phyloP scores from a whole-genome alignment of 2,797 vertebrate genomes.

The Bucorvus abyssinicus region DNA sequence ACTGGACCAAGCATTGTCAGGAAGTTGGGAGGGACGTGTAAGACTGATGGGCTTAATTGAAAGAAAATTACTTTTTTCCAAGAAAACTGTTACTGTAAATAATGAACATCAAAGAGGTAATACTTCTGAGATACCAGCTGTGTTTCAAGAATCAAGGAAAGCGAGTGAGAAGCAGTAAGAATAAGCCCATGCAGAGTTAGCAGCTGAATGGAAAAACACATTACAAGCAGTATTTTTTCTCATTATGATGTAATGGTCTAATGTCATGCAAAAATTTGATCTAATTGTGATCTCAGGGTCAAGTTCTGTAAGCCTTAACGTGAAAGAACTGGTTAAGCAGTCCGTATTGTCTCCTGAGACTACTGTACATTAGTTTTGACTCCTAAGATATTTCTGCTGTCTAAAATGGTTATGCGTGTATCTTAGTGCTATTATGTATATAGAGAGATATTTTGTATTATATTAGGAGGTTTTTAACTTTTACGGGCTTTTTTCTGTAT shows the following conservation, averaged over 20 bases:
- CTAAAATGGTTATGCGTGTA: background rate
- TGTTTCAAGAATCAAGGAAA: background rate
- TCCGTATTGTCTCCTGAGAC: background rate
- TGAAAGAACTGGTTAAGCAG: background rate
- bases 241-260: background rate
- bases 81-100: background rate
- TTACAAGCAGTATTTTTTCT: background rate
- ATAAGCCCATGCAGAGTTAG: background rate
- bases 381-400: background rate
- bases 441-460: background rate
- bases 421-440: background rate
- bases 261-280: background rate
- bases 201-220: background rate
- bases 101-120: background rate
- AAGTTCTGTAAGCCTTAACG: background rate
- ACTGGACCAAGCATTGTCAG: background rate
- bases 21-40: background rate
- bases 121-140: background rate
- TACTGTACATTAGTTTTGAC: background rate
- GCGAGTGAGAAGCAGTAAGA: background rate
- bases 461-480: background rate
- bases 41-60: background rate
- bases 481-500: background rate
- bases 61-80: background rate
- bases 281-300: background rate